Conservation (phyloP, 2,113 vertebrate genomes). For the Danionella cerebrum region DNA sequence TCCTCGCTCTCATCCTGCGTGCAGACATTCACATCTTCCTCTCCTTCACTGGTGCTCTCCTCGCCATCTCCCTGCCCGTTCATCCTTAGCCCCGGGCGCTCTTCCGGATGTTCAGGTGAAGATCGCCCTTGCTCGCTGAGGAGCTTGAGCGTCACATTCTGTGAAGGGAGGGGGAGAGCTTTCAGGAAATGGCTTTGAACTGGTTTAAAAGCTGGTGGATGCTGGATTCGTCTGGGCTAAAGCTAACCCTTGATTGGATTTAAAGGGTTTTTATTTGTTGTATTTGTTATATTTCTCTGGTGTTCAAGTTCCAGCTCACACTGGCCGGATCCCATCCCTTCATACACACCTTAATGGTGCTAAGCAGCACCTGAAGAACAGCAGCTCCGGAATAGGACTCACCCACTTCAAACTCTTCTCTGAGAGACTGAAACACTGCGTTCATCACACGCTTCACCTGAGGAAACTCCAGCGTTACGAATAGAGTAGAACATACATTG, state of each 20-base stretch:
- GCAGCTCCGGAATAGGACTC: constrained; percentile 77
- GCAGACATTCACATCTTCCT: no score
- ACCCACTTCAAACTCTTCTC: constrained; percentile 79
- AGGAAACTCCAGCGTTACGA: background rate
- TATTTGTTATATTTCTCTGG: no score
- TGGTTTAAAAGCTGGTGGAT: no score
- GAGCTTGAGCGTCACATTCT: constrained; percentile 85
- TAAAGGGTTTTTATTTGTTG: no score
- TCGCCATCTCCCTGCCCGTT: constrained; percentile 66
- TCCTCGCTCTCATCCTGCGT: no score
- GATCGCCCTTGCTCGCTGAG: constrained; percentile 55
- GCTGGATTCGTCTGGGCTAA: no score
- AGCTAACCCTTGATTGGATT: no score
- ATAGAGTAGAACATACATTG: no score
- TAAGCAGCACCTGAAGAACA: constrained; percentile 75
- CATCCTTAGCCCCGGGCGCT: constrained; percentile 1
- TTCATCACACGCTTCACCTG: constrained; percentile 98
- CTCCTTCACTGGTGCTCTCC: constrained; percentile 47
- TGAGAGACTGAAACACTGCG: constrained; percentile 82
- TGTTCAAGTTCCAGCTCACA: background rate
- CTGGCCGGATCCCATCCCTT: background rate
- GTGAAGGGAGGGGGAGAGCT: no score
- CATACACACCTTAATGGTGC: constrained; percentile 84
- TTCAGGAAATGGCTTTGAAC: no score
- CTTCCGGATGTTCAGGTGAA: constrained; percentile 38